phyloP scores from a whole-genome alignment of 1,140 invertebrate species.

The Catajapyx aquilonaris region DNA sequence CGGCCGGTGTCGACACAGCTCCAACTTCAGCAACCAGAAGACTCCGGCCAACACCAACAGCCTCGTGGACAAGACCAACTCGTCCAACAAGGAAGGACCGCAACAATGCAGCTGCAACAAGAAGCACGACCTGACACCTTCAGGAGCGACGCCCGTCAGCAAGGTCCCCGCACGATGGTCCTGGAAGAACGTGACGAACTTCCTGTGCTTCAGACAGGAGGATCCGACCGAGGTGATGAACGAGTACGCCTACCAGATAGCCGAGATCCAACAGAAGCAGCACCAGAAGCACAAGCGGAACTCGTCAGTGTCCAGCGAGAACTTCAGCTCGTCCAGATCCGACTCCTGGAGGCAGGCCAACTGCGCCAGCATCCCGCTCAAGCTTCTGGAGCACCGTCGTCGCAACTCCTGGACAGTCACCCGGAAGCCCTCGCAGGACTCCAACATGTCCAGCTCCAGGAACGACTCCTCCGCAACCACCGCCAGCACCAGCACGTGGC shows the following conservation, averaged over 20 bases:
- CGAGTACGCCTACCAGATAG: conserved; percentile 58
- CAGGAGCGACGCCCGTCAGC: no score
- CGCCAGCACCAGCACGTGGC: conserved; percentile 64
- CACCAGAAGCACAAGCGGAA: conserved; percentile 34
- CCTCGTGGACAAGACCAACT: conserved; percentile 38
- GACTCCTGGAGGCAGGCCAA: conserved; percentile 62
- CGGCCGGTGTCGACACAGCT: conserved; percentile 60
- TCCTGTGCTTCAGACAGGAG: background rate
- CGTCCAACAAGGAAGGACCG: conserved; percentile 5
- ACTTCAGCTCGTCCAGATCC: conserved; percentile 61
- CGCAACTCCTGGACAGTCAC: conserved; percentile 71
- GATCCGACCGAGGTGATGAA: conserved; percentile 13
- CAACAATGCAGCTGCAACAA: conserved; percentile 46
- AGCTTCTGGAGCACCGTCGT: conserved; percentile 45
- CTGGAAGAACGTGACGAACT: background rate
- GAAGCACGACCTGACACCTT: conserved; percentile 25
- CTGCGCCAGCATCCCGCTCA: conserved; percentile 48
- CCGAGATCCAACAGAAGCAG: conserved; percentile 50
- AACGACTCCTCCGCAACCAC: conserved; percentile 77
- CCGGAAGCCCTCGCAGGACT: conserved; percentile 72
- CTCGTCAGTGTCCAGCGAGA: conserved; percentile 66
- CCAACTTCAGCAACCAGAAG: conserved; percentile 71
- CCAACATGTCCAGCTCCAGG: conserved; percentile 49
- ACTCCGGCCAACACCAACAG: conserved; percentile 74
- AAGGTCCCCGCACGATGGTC: background rate